Conservation (phyloP, 2,888 invertebrate species). For the Trachelus stipa region DNA sequence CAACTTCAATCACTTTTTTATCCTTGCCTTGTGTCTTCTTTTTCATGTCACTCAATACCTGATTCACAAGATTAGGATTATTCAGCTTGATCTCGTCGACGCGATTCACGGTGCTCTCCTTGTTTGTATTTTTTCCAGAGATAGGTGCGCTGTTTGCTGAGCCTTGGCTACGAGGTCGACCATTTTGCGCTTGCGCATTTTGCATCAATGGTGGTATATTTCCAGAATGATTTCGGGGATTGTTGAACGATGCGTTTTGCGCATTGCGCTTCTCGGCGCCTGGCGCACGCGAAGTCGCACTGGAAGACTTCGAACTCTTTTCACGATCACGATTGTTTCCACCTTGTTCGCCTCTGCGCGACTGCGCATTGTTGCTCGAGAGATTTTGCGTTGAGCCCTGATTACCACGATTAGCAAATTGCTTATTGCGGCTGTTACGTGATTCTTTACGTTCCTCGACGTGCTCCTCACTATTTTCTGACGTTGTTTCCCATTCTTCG, state of each 20-base stretch:
- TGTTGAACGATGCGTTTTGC: conserved; percentile 48
- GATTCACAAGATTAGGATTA: conserved; percentile 70
- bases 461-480: conserved; percentile 80
- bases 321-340: conserved; percentile 49
- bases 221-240: conserved; percentile 59
- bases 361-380: conserved; percentile 35
- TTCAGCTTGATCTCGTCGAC: conserved; percentile 70
- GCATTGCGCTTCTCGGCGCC: conserved; percentile 58
- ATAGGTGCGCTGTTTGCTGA: conserved; percentile 53
- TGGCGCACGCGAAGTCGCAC: conserved; percentile 51
- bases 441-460: conserved; percentile 62
- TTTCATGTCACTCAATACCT: conserved; percentile 67
- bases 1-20: conserved; percentile 67
- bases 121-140: conserved; percentile 47
- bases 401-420: conserved; percentile 47
- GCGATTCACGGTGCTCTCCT: conserved; percentile 66
- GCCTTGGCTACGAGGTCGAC: conserved; percentile 55
- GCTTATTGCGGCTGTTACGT: conserved; percentile 53
- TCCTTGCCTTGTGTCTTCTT: conserved; percentile 61
- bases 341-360: conserved; percentile 47
- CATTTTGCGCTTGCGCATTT: conserved; percentile 54
- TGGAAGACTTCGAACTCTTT: conserved; percentile 52
- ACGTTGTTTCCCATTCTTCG: conserved; percentile 85
- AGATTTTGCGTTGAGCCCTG: conserved; percentile 37
- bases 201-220: conserved; percentile 56